Conservation (phyloP, 1,140 invertebrate species). For the Calephelis virginiensis region DNA sequence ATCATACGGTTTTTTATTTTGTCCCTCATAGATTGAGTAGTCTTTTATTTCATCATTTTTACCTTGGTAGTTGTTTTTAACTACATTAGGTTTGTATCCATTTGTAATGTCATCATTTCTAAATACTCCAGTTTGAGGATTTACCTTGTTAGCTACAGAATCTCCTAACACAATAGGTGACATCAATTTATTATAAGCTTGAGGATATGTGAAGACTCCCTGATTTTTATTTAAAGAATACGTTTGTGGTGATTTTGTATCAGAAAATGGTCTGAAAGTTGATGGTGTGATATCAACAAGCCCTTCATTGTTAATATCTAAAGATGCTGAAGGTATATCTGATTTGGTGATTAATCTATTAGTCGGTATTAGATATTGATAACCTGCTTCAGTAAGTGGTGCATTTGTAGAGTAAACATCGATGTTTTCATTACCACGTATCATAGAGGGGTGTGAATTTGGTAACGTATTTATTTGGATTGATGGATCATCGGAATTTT, state of each 20-base stretch:
- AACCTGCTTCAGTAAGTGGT: constrained; percentile 4
- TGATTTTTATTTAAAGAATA: background rate
- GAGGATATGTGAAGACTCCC: background rate
- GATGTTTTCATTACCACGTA: background rate
- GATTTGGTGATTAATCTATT: constrained; percentile 2
- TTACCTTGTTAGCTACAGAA: background rate
- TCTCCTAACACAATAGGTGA: background rate
- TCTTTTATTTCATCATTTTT: background rate
- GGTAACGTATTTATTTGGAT: background rate
- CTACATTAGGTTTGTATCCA: background rate
- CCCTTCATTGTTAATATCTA: background rate
- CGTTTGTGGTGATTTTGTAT: background rate
- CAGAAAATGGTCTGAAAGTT: background rate
- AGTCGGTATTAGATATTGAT: constrained; percentile 27
- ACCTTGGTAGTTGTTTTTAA: background rate
- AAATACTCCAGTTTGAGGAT: background rate
- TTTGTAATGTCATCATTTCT: background rate
- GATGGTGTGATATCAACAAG: background rate
- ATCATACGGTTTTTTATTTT: background rate
- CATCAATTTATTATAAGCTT: background rate
- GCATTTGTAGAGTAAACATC: background rate
- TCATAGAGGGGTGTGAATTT: background rate
- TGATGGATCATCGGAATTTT: background rate
- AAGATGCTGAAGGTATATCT: background rate
- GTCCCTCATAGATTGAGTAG: background rate